Conservation (phyloP, 2,797 vertebrate species). For the Perodicticus potto region DNA sequence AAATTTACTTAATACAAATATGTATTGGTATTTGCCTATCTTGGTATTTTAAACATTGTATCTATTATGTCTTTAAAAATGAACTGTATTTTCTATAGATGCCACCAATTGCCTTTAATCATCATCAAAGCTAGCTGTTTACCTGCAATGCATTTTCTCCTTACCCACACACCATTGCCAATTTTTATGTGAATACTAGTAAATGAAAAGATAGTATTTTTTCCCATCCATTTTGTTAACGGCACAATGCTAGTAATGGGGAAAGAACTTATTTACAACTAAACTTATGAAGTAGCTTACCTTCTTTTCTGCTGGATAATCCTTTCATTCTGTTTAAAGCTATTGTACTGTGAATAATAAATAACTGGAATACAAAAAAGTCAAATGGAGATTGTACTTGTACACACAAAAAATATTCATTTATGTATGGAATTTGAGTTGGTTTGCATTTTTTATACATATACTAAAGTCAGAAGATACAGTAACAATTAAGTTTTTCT, state of each 20-base stretch:
- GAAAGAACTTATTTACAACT: neutral
- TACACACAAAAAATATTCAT: neutral
- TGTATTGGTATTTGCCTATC: neutral
- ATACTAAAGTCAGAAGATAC: neutral
- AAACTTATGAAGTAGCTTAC: neutral
- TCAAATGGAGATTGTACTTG: neutral
- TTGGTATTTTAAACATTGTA: neutral
- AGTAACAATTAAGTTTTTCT: neutral
- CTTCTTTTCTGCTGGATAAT: neutral
- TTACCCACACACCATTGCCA: neutral
- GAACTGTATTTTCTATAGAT: neutral
- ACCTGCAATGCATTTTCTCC: neutral
- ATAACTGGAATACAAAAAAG: neutral
- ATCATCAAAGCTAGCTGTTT: no score
- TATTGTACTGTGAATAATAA: neutral
- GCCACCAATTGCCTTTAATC: no score
- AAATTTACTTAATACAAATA: slow-evolving; percentile 5
- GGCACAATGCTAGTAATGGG: neutral
- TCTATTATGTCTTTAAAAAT: neutral
- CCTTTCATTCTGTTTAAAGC: neutral
- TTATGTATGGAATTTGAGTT: neutral
- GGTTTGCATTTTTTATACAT: neutral
- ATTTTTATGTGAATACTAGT: neutral
- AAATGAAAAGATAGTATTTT: neutral
- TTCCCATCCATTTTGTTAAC: neutral